Evolutionary conservation across 2,113 vertebrate species (phyloP).

Genomic region (Etheostoma spectabile): DNA sequence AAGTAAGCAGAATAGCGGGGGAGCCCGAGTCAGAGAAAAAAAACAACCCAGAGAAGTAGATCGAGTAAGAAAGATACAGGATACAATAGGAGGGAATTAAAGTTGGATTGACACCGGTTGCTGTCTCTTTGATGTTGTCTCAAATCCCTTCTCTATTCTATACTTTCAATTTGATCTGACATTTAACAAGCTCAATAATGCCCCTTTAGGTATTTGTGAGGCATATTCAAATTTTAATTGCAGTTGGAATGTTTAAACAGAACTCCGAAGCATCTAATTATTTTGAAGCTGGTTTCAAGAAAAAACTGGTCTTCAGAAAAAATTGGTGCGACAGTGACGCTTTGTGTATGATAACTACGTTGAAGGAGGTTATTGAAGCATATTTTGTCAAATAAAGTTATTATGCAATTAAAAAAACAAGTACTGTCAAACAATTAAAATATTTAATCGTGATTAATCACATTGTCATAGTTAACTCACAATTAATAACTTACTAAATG

Average conservation of each 20-base stretch:
- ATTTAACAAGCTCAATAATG: conserved; percentile 49
- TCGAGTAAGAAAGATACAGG: neutral
- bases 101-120: neutral
- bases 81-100: conserved; percentile 8
- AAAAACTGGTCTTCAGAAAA: conserved; percentile 25
- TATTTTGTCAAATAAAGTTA: neutral
- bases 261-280: conserved; percentile 56
- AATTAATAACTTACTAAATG: no score
- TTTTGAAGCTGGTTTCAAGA: conserved; percentile 42
- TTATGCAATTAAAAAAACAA: no score
- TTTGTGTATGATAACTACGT: neutral
- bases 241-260: conserved; percentile 46
- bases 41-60: neutral
- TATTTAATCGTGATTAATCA: no score
- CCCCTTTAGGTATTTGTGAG: conserved; percentile 50
- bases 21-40: neutral
- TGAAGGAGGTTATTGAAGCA: neutral
- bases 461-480: no score
- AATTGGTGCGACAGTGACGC: neutral
- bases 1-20: conserved; percentile 11
- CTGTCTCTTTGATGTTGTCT: neutral
- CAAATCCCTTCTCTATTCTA: neutral
- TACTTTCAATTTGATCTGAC: no score
- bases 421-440: no score
- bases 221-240: conserved; percentile 48